A percentile compares a stretch with the other conserved stretches of the same genome.
These are phyloP conservation scores for Campopleginae sp. DNA, from an alignment of 2,888 invertebrate genomes.

Conservation along the genomic window DNA sequence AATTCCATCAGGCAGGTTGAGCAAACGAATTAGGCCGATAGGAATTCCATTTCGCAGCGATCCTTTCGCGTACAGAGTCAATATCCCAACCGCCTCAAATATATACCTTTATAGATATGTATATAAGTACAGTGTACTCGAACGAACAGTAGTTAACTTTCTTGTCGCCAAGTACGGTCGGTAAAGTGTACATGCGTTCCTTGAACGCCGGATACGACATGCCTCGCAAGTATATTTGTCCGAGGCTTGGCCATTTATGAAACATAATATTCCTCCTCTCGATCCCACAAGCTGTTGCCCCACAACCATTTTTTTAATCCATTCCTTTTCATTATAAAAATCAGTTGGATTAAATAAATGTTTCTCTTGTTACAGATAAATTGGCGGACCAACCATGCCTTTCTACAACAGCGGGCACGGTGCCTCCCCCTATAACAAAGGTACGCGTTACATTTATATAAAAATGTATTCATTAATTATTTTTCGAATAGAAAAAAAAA, in stretches of 20 bases:
- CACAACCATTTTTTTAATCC: neutral
- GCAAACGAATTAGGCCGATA: constrained; percentile 75
- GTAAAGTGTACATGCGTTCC: constrained; percentile 67
- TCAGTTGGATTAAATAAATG: constrained; percentile 9
- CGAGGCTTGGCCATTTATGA: constrained; percentile 71
- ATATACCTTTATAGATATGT: constrained; percentile 3
- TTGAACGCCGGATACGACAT: constrained; percentile 76
- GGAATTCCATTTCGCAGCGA: constrained; percentile 73
- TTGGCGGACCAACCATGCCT: constrained; percentile 76
- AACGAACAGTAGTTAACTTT: constrained; percentile 73
- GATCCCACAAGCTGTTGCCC: neutral
- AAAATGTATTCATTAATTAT: neutral
- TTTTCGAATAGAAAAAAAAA: constrained; percentile 3
- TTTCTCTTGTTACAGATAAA: constrained; percentile 73
- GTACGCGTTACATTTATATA: constrained; percentile 68
- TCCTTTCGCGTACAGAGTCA: constrained; percentile 13
- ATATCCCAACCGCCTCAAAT: neutral
- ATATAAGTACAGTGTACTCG: constrained; percentile 10
- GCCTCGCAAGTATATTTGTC: constrained; percentile 72
- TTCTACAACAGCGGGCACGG: constrained; percentile 81
- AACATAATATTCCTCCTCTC: constrained; percentile 54
- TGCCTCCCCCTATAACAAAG: constrained; percentile 80
- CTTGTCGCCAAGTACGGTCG: constrained; percentile 79
- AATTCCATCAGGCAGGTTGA: constrained; percentile 73
- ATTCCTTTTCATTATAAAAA: neutral